Conservation (phyloP, 2,797 vertebrate species). For the Naso thynnoides region DNA sequence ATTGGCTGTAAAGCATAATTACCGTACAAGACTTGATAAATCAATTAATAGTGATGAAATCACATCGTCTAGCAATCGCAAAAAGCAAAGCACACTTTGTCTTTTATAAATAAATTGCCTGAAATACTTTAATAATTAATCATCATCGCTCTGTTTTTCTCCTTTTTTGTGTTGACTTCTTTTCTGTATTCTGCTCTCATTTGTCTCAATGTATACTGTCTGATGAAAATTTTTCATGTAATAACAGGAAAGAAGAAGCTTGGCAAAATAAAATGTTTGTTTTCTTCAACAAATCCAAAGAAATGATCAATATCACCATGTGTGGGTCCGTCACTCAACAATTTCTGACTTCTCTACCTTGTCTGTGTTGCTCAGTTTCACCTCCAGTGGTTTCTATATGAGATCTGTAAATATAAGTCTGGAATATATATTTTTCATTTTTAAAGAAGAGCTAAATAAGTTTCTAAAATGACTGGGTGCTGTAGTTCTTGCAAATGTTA, state of each 20-base stretch:
- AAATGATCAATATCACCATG: neutral
- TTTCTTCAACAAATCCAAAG: neutral
- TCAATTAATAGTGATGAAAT: conserved; percentile 32
- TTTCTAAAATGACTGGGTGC: neutral
- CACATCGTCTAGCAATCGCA: conserved; percentile 2
- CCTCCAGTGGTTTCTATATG: neutral
- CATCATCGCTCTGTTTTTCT: neutral
- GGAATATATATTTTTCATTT: neutral
- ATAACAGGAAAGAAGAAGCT: too few relatives aligned
- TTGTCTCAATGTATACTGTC: neutral
- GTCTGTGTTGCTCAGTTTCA: neutral
- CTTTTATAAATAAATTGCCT: conserved; percentile 6
- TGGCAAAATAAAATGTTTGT: neutral
- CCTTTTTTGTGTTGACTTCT: neutral
- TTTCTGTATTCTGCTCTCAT: neutral
- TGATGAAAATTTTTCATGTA: neutral
- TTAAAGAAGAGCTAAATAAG: neutral
- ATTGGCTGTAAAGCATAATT: conserved; percentile 32
- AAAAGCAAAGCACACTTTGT: conserved; percentile 2
- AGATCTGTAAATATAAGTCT: neutral
- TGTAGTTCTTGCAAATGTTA: too few relatives aligned
- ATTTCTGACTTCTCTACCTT: neutral
- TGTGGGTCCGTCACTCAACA: neutral
- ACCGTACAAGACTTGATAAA: conserved; percentile 6
- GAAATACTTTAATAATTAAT: too few relatives aligned